Percentiles rank a stretch among this genome's conserved stretches.
These are phyloP conservation scores for Proterorhinus semilunaris DNA, from an alignment of 2,113 vertebrate genomes.

Conservation along the genomic window DNA sequence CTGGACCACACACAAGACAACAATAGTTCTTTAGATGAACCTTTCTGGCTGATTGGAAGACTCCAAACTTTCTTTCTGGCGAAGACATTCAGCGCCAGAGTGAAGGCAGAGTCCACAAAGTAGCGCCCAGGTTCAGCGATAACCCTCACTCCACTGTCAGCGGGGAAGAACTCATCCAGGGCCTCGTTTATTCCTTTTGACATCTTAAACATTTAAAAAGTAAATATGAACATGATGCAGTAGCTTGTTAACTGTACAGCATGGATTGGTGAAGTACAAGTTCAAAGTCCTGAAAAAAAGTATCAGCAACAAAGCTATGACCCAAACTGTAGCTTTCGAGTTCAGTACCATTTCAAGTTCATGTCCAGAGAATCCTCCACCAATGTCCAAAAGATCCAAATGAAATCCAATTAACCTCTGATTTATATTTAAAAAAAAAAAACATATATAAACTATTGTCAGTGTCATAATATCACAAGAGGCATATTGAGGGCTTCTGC, in stretches of 20 bases:
- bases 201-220: conserved; percentile 65
- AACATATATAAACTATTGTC: neutral
- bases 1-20: neutral
- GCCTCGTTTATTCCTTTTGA: conserved; percentile 83
- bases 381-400: conserved; percentile 89
- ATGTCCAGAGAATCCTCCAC: conserved; percentile 87
- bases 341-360: conserved; percentile 68
- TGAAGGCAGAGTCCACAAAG: conserved; percentile 88
- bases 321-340: conserved; percentile 25
- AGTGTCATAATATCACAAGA: neutral
- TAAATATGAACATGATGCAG: neutral
- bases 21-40: conserved; percentile 1
- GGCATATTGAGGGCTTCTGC: neutral
- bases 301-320: conserved; percentile 78
- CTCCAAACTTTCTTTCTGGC: conserved; percentile 83
- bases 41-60: conserved; percentile 55
- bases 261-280: no score
- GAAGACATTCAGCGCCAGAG: conserved; percentile 85
- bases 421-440: neutral
- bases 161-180: conserved; percentile 86
- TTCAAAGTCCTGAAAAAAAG: no score
- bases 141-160: conserved; percentile 80
- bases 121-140: conserved; percentile 91
- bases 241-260: no score
- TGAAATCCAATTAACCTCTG: conserved; percentile 82